These are phyloP conservation scores for Electrophaes corylata DNA, from an alignment of 2,888 invertebrate genomes.

Conservation along the genomic window DNA sequence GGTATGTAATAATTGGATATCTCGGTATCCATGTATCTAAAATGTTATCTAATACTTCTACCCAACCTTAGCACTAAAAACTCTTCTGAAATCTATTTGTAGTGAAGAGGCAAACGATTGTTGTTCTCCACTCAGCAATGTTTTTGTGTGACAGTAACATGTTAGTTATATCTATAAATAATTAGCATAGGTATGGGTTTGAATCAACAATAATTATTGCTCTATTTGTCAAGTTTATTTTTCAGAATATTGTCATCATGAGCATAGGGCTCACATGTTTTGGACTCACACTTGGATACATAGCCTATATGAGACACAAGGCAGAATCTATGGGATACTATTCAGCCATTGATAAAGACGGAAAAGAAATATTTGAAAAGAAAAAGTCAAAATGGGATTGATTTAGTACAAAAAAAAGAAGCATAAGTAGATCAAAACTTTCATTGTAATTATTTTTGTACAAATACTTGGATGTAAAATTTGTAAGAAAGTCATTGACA, in stretches of 20 bases:
- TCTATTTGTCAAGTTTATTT: too few species aligned
- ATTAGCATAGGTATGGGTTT: too few species aligned
- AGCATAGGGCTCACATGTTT: constrained; percentile 90
- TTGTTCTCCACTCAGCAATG: too few species aligned
- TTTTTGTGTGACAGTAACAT: too few species aligned
- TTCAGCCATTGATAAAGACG: constrained; percentile 90
- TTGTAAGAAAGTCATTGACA: too few species aligned
- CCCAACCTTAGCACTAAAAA: background rate
- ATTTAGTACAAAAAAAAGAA: too few species aligned
- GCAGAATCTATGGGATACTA: constrained; percentile 92
- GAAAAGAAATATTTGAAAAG: constrained; percentile 89
- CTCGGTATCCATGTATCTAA: too few species aligned
- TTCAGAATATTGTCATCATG: constrained; percentile 94
- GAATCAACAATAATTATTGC: too few species aligned
- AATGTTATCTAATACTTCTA: background rate
- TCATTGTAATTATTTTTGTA: background rate
- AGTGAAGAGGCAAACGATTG: too few species aligned
- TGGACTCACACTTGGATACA: constrained; percentile 89
- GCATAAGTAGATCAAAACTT: too few species aligned
- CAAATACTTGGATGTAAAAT: too few species aligned
- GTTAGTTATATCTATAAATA: too few species aligned
- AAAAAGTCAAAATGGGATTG: constrained; percentile 91
- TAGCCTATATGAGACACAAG: constrained; percentile 93
- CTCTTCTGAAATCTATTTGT: background rate
- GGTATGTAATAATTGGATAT: constrained; percentile 81